Base-by-base conservation (phyloP, 1,140 invertebrate genomes). In the Trichonephila inaurata region DNA sequence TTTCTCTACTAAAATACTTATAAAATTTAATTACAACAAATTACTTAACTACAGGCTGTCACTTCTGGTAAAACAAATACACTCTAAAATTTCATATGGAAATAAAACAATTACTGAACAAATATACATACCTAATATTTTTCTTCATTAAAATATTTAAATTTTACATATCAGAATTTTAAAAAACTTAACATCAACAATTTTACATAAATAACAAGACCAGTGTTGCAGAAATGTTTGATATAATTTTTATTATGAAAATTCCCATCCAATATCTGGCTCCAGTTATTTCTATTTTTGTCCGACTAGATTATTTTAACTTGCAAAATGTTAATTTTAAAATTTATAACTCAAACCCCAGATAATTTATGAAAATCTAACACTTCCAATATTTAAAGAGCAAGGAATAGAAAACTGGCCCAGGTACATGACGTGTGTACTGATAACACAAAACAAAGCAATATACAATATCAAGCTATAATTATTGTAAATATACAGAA, bases 401-500 rank as follows among this genome's bases (percentile, higher is more conserved):
- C 44, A 60, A 60, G 51, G n/a, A 85, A 33, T 10, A 85, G 33
- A 60, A 40, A 83, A 85, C 83, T 85, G 83, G 83, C 83, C 44
- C 83, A 24, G 83, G 28, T 77, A 85, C 83, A 24, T 85, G 83
- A 85, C 60, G 81, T 44, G 40, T 58, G 40, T 83, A 83, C 12
- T 85, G 10, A 51, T 21, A 85, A 85, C 83, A 60, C 83, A 61
- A 83, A 85, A 85, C 83, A 58, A 51, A 60, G 44, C 51, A 85
- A 85, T 19, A 85, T 28, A 85, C 40, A 82, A 82, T 66, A 66
- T 64, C 21, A 66, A 88, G 28, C 19, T 66, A 85, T 85, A 85
- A 85, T 85, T 85, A 85, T 60, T 58, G 44, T 88, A 40, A 88
- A 28, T 88, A 61, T 88, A 88, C 86, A 88, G 51, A 88, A 64